Percentiles rank a stretch among this genome's conserved stretches.
Conservation (phyloP, 2,113 vertebrate species). For the Sphyrna mokarran region DNA sequence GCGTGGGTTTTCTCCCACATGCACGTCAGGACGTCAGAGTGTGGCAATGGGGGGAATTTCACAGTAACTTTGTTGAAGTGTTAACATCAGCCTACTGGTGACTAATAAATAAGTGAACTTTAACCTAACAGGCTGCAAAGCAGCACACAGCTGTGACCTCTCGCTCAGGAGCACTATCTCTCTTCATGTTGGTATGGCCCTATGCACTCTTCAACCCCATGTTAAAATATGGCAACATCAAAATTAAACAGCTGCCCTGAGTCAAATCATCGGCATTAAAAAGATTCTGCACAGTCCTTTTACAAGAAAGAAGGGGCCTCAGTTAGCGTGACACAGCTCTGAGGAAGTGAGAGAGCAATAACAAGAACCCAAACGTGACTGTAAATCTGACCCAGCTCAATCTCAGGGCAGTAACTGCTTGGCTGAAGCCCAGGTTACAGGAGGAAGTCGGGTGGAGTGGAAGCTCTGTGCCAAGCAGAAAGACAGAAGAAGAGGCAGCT, state of each 20-base stretch:
- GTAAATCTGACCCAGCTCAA: neutral
- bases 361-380: neutral
- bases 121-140: too few species aligned
- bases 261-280: neutral
- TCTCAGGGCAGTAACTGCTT: neutral
- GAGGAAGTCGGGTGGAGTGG: too few species aligned
- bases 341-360: neutral
- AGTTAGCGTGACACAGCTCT: neutral
- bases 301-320: neutral
- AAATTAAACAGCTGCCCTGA: neutral
- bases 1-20: too few species aligned
- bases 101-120: too few species aligned
- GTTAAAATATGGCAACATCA: neutral
- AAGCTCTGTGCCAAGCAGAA: neutral
- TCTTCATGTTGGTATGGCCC: too few species aligned
- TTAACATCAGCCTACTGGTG: too few species aligned
- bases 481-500: neutral
- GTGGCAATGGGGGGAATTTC: too few species aligned
- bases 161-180: neutral
- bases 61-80: too few species aligned
- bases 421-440: neutral
- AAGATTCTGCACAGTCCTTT: neutral
- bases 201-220: neutral
- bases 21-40: too few species aligned
- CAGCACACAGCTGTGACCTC: too few species aligned